A percentile compares a stretch with the other conserved stretches of the same genome.
These are phyloP conservation scores for Ypsolopha sequella DNA, from an alignment of 2,888 invertebrate species.

Conservation along the genomic window DNA sequence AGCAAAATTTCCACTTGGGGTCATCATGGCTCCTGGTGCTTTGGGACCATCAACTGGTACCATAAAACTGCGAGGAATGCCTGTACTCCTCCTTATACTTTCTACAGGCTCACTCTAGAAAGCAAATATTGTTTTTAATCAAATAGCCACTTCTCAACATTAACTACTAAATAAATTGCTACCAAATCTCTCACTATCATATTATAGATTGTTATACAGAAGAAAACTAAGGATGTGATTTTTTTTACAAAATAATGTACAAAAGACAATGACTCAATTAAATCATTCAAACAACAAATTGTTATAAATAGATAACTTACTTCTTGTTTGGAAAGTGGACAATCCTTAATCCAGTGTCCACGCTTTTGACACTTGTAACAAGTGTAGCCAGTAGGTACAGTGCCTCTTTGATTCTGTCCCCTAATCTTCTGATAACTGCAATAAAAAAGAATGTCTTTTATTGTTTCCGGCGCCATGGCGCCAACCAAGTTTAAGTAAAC, in stretches of 20 bases:
- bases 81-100: constrained; percentile 90
- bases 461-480: neutral
- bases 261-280: too few relatives aligned
- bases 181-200: too few relatives aligned
- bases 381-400: constrained; percentile 91
- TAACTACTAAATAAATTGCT: too few relatives aligned
- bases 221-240: too few relatives aligned
- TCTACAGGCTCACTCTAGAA: constrained; percentile 75
- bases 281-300: too few relatives aligned
- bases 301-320: constrained; percentile 23
- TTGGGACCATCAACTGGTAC: constrained; percentile 91
- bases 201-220: too few relatives aligned
- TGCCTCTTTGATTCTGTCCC: constrained; percentile 89
- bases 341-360: constrained; percentile 98
- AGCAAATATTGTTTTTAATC: constrained; percentile 1
- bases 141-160: too few relatives aligned
- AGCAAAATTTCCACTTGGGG: constrained; percentile 87
- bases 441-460: constrained; percentile 18
- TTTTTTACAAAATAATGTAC: too few relatives aligned
- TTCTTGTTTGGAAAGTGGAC: constrained; percentile 75
- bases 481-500: neutral
- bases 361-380: constrained; percentile 95
- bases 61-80: constrained; percentile 97
- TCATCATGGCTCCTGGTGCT: constrained; percentile 93
- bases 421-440: constrained; percentile 90